Evolutionary conservation across 2,888 invertebrate species (phyloP).

Genomic region (Meliscaeva auricollis): DNA sequence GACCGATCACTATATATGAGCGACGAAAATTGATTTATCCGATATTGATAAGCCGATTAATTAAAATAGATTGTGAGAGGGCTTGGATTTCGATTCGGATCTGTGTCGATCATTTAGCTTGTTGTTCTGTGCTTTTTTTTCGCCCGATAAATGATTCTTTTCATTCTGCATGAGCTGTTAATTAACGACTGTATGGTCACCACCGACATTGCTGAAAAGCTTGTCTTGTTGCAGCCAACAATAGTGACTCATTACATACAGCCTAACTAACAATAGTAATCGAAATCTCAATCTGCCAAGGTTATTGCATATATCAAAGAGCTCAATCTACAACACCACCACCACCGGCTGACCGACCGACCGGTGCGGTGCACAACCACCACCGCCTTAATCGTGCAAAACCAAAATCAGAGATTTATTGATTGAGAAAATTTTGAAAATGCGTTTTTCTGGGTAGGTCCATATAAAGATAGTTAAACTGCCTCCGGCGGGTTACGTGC

Average conservation of each 20-base stretch:
- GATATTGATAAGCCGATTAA: conserved; percentile 66
- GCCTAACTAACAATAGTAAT: conserved; percentile 57
- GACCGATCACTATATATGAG: conserved; percentile 34
- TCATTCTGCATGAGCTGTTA: conserved; percentile 45
- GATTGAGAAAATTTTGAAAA: conserved; percentile 63
- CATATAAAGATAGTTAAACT: neutral
- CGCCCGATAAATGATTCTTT: conserved; percentile 33
- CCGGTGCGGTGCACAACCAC: too few relatives aligned
- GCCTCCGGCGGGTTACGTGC: conserved; percentile 22
- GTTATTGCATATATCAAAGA: conserved; percentile 49
- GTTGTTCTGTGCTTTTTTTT: conserved; percentile 6
- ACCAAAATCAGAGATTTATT: conserved; percentile 51
- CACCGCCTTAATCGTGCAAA: conserved; percentile 32
- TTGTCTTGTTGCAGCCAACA: conserved; percentile 34
- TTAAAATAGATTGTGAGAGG: conserved; percentile 62
- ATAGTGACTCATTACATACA: conserved; percentile 45
- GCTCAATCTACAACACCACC: too few relatives aligned
- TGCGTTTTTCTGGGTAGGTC: conserved; percentile 65
- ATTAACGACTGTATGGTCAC: conserved; percentile 34
- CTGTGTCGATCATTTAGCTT: conserved; percentile 11
- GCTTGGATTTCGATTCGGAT: conserved; percentile 40
- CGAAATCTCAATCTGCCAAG: conserved; percentile 64
- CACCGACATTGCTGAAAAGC: conserved; percentile 7
- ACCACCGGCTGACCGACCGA: too few relatives aligned
- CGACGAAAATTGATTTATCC: conserved; percentile 65